Evolutionary conservation across 2,797 vertebrate genomes (phyloP), one percentile per base, ranked within the genome.

Genomic region (Cynodonichthys magdalenae): DNA sequence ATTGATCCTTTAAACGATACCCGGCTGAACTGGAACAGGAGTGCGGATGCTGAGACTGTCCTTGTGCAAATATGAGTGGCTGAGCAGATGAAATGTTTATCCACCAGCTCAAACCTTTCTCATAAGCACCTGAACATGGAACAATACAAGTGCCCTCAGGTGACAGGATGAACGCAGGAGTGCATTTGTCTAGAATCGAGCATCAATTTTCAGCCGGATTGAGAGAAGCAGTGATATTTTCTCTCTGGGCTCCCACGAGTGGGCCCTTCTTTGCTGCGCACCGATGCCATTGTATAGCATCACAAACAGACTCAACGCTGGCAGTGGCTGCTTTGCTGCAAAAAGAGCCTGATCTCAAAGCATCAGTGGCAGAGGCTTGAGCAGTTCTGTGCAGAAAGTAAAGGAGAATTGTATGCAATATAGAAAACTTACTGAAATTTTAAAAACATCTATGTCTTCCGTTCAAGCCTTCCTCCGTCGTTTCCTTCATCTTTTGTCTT

Each of bases 91-190:
- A 67, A 79, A 70, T 54, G 58, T 74, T 66, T 52, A 59, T 72
- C 48, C 61, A 61, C 65, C 44, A 28, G 48, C 50, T 12, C 47
- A 63, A 69, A 68, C 54, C 55, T 49, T 62, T 60, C 63, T 63
- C 15, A 5, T 42, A 51, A 49, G 63, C 72, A 79, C 69, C 78
- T 76, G 60, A 66, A 76, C 60, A 81, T 59, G 69, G 84, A 67
- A 69, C 77, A 84, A 66, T 64, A 68, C 71, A 71, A 65, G 69
- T 61, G 68, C 70, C 82, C 80, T 74, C 68, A 47, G 67, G 73
- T 85, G 86, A 89, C 84, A 87, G 81, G 84, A 87, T 76, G 75
- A 80, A 82, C 63, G 69, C 82, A 69, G 58, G 55, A 71, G 77
- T 69, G 63, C 59, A 71, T 82, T 81, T 68, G 66, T 79, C 77